Percentiles rank a stretch among this genome's conserved stretches.
phyloP scores from a whole-genome alignment of 1,140 invertebrate species.

The Brevipalpus yothersi region DNA sequence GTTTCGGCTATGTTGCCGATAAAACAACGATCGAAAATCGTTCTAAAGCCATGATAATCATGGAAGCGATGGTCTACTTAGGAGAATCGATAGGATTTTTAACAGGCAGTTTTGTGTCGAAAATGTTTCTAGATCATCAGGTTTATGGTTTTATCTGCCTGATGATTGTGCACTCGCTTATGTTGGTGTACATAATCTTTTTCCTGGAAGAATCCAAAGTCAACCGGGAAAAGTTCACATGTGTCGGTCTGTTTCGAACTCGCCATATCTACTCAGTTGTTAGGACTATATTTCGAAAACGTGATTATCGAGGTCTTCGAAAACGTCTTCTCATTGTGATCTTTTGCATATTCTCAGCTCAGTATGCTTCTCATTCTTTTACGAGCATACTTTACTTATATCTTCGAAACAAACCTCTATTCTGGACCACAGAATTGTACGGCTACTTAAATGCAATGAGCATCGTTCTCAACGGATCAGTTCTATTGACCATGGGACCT shows the following conservation, averaged over 20 bases:
- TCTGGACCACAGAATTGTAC: constrained; percentile 20
- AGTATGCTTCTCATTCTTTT: constrained; percentile 17
- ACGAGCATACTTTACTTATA: constrained; percentile 19
- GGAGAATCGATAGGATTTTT: constrained; percentile 12
- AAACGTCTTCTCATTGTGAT: constrained; percentile 12
- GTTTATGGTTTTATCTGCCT: constrained; percentile 13
- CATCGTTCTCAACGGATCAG: constrained; percentile 18
- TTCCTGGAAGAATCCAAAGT: constrained; percentile 12
- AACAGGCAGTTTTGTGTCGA: constrained; percentile 20
- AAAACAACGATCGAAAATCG: constrained; percentile 50
- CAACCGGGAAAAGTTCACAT: background rate
- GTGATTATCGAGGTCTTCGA: constrained; percentile 14
- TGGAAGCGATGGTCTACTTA: constrained; percentile 32
- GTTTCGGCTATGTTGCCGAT: constrained; percentile 67
- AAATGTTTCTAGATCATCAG: constrained; percentile 16
- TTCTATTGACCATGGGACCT: constrained; percentile 19
- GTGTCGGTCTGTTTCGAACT: background rate
- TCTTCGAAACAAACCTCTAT: constrained; percentile 17
- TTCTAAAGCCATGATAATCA: constrained; percentile 52
- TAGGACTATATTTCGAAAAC: constrained; percentile 16
- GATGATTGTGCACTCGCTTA: constrained; percentile 15
- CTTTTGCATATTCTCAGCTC: constrained; percentile 8
- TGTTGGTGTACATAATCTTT: constrained; percentile 20
- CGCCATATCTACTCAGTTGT: constrained; percentile 15
- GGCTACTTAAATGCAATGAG: constrained; percentile 21